Evolutionary conservation across 2,888 invertebrate genomes (phyloP), one percentile per base, ranked within the genome.

Genomic region (Tanypteryx hageni): DNA sequence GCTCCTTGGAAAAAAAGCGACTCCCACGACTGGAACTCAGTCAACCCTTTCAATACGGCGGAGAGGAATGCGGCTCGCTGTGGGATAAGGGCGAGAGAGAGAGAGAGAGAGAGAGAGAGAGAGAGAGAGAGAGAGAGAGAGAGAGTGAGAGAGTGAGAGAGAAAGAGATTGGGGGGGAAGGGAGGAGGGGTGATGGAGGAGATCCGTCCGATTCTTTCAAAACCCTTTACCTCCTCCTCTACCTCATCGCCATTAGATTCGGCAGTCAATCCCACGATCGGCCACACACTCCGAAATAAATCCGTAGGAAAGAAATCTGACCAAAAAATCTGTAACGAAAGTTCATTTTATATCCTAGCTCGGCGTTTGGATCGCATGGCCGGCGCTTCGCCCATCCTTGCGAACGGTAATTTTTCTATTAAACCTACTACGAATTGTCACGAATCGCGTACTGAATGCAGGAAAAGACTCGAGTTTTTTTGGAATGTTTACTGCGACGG

Each of bases 261-360:
- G 44, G 31, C 31, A 27, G 59, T 27, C 57, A 86, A 86, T 86
- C 86, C 86, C 86, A 58, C 86, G 59, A 86, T 86, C 86, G 86
- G 59, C 59, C 86, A 86, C 86, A 31, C 61, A n/a, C 86, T 4
- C 59, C 16, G 59, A 86, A 86, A 86, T 59, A 86, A 83, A 83
- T 83, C 83, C 83, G 83, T 56, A 56, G n/a, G 16, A 82, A 44
- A 8, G 3, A 56, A 44, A 44, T 44, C 44, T 3, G 44, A 44
- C 1, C 1, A 44, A 44, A 44, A 44, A 44, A 44, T 44, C 44
- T 44, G 3, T 1, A 44, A 3, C 5, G 44, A 3, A 44, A n/a
- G n/a, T 44, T 44, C 5, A 3, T 44, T 44, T 44, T 44, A 3
- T 3, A 44, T 44, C 5, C 44, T 44, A 1, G 44, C 44, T 44